Conservation (phyloP, 2,888 invertebrate genomes). For the Meiosimyza decipiens region DNA sequence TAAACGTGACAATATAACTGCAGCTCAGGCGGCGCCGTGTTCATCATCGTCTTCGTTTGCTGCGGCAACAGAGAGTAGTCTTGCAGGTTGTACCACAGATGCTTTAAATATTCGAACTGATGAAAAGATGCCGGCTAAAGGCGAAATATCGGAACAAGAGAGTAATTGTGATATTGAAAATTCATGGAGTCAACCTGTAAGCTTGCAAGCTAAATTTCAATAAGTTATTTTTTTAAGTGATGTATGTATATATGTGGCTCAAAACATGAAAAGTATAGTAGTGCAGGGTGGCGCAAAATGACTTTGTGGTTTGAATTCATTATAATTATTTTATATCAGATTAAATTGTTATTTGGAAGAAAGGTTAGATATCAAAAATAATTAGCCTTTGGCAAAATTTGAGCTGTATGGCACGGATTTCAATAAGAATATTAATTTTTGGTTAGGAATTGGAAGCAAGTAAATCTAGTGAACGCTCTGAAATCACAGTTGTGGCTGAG, state of each 20-base stretch:
- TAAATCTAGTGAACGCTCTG: no score
- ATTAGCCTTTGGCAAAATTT: no score
- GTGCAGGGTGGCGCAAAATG: no score
- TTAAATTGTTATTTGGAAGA: no score
- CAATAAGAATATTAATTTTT: no score
- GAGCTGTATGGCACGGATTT: no score
- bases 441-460: no score
- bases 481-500: no score
- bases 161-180: slow-evolving; percentile 83
- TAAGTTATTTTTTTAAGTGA: slow-evolving; percentile 5
- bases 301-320: no score
- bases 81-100: slow-evolving; percentile 55
- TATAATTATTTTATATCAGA: no score
- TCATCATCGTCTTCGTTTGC: slow-evolving; percentile 58
- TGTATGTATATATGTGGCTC: neutral
- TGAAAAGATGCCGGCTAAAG: slow-evolving; percentile 88
- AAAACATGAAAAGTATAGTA: no score
- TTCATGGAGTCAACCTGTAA: slow-evolving; percentile 77
- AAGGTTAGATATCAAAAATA: no score
- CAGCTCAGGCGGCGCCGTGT: slow-evolving; percentile 44
- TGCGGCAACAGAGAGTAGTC: slow-evolving; percentile 64
- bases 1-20: slow-evolving; percentile 53
- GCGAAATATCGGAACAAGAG: slow-evolving; percentile 88
- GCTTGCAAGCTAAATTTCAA: slow-evolving; percentile 45
- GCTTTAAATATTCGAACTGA: slow-evolving; percentile 83